Percentiles rank a stretch among this genome's conserved stretches.
phyloP scores from a whole-genome alignment of 2,797 vertebrate genomes.

The Agapornis canus region DNA sequence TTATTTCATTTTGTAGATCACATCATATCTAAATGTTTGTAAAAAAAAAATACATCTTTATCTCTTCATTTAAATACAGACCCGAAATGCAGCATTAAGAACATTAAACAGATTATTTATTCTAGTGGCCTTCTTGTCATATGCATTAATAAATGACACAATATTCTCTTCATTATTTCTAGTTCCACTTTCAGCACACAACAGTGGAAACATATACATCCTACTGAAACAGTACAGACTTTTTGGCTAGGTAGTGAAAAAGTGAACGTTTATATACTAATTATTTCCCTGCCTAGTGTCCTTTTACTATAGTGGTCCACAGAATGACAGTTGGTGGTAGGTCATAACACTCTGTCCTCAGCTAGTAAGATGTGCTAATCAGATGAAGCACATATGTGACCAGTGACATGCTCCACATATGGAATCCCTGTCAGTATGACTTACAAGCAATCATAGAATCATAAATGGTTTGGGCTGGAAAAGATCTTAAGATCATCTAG shows the following conservation, averaged over 20 bases:
- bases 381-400: not conserved
- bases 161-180: slow-evolving; percentile 4
- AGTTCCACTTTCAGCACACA: slow-evolving; percentile 12
- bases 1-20: slow-evolving; percentile 74
- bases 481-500: not conserved
- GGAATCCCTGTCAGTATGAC: not conserved
- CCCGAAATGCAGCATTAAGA: slow-evolving; percentile 44
- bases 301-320: not conserved
- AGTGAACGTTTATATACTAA: not conserved
- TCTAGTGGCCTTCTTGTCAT: not conserved
- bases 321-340: not conserved
- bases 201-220: not conserved
- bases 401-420: not conserved
- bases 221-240: not conserved
- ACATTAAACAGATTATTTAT: not conserved
- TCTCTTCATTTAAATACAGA: slow-evolving; percentile 60
- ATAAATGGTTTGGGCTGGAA: not conserved
- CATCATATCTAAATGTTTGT: slow-evolving; percentile 32
- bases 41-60: slow-evolving; percentile 70
- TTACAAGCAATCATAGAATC: not conserved
- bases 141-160: not conserved
- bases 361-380: not conserved
- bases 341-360: not conserved
- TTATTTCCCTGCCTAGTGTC: not conserved
- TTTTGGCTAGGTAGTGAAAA: not conserved